These are phyloP conservation scores for Holacanthus passer DNA, from an alignment of 2,113 vertebrate species.

Conservation along the genomic window DNA sequence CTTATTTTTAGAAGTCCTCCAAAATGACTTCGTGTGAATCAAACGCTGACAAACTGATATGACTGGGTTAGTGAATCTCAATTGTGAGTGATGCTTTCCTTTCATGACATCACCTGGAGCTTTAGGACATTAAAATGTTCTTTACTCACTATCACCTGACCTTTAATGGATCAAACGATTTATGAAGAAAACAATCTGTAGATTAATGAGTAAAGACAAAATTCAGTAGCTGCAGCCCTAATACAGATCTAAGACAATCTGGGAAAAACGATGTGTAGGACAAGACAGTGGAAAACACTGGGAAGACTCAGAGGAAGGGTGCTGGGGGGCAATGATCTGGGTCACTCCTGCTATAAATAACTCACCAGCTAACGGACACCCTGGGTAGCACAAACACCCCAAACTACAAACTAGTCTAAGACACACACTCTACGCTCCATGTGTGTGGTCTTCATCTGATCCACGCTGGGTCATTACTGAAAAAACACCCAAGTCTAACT, in stretches of 20 bases:
- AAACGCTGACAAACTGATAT: background rate
- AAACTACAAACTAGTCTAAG: slow-evolving; percentile 53
- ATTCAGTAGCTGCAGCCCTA: too few species aligned
- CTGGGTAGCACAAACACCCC: slow-evolving; percentile 65
- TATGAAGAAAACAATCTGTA: background rate
- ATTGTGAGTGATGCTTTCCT: background rate
- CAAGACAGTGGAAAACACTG: slow-evolving; percentile 38
- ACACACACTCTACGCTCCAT: slow-evolving; percentile 21
- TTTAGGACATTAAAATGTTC: background rate
- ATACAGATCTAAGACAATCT: background rate
- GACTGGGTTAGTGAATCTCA: background rate
- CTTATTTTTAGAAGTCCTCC: background rate
- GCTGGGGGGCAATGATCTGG: slow-evolving; percentile 75
- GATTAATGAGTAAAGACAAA: background rate
- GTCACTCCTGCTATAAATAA: slow-evolving; percentile 83
- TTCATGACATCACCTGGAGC: background rate
- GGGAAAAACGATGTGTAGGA: slow-evolving; percentile 36
- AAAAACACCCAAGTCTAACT: background rate
- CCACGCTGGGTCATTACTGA: background rate
- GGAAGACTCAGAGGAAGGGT: slow-evolving; percentile 50
- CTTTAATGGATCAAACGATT: background rate
- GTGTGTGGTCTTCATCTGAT: slow-evolving; percentile 46
- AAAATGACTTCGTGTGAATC: background rate
- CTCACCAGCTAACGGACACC: slow-evolving; percentile 76
- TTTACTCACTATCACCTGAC: background rate